Evolutionary conservation across 64 coral and sea anemone species (phyloP).

Genomic region (Stylophora pistillata): DNA sequence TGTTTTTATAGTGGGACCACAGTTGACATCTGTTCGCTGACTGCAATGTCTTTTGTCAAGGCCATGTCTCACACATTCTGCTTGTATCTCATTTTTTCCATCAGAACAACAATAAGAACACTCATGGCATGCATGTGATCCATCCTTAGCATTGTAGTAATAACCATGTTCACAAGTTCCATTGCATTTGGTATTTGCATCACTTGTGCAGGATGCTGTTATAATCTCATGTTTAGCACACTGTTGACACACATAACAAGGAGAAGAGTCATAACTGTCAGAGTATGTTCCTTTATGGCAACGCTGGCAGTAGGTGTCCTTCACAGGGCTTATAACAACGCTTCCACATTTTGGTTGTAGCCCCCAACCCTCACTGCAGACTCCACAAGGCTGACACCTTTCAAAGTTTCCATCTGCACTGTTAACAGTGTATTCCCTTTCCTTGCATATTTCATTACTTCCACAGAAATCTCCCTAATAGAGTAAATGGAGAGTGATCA

Average conservation of each 20-base stretch:
- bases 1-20: not conserved
- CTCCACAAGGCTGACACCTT: not conserved
- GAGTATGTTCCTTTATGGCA: not conserved
- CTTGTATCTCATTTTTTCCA: not conserved
- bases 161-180: not conserved
- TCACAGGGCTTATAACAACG: not conserved
- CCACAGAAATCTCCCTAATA: not conserved
- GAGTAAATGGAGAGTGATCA: not conserved
- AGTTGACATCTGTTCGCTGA: not conserved
- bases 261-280: not conserved
- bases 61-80: not conserved
- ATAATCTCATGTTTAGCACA: not conserved
- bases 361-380: not conserved
- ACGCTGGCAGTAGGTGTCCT: not conserved
- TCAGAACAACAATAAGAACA: conserved; percentile 9
- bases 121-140: not conserved
- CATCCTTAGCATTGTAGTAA: not conserved
- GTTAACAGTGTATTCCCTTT: not conserved
- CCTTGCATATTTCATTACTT: not conserved
- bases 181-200: not conserved
- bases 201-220: not conserved
- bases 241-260: not conserved
- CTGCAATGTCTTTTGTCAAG: not conserved
- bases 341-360: not conserved
- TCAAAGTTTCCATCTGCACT: not conserved